Conservation (phyloP, 2,797 vertebrate species). For the Lemur catta region DNA sequence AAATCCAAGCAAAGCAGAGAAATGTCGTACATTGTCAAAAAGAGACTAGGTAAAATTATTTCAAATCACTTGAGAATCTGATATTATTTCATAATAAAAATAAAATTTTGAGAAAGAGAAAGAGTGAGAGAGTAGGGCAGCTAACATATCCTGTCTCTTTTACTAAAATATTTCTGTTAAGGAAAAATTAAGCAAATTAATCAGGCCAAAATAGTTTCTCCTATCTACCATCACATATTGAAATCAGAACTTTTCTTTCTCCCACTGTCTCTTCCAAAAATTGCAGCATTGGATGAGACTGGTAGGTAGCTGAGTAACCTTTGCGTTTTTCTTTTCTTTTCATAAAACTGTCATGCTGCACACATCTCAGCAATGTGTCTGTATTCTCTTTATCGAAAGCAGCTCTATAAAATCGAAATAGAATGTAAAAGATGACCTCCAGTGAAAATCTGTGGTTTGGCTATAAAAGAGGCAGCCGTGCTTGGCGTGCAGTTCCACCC, state of each 20-base stretch:
- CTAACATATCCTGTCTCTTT: background rate
- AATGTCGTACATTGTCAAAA: background rate
- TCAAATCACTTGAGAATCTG: background rate
- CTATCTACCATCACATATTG: background rate
- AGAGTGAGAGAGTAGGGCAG: background rate
- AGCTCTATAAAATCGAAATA: slow-evolving; percentile 72
- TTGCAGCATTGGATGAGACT: background rate
- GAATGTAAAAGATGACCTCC: slow-evolving; percentile 70
- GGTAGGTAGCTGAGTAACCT: slow-evolving; percentile 28
- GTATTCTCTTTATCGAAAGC: slow-evolving; percentile 70
- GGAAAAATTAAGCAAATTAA: slow-evolving; percentile 34
- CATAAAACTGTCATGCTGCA: slow-evolving; percentile 68
- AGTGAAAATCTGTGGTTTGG: slow-evolving; percentile 49
- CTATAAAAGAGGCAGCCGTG: background rate
- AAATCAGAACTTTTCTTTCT: slow-evolving; percentile 19
- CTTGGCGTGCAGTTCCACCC: background rate
- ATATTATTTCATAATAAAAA: background rate
- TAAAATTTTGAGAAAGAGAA: background rate
- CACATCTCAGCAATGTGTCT: slow-evolving; percentile 56
- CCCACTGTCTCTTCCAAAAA: background rate
- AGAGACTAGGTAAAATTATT: background rate
- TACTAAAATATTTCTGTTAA: slow-evolving; percentile 38
- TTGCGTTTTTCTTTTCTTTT: slow-evolving; percentile 45
- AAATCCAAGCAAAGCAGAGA: background rate
- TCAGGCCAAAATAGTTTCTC: background rate